phyloP scores from a whole-genome alignment of 2,113 vertebrate genomes.

The Aythya baeri region DNA sequence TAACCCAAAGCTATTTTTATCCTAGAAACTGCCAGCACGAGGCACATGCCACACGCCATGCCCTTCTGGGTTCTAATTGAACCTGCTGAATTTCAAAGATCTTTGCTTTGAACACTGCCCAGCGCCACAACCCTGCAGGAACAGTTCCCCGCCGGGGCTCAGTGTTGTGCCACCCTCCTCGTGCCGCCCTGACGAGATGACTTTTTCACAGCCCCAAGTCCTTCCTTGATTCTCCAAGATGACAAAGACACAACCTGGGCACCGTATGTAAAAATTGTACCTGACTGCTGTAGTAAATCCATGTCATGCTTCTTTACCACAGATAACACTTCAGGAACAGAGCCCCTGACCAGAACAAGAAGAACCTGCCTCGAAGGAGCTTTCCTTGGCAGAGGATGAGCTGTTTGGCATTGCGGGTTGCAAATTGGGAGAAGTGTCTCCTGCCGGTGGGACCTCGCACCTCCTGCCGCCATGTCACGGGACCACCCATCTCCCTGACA shows the following conservation, averaged over 20 bases:
- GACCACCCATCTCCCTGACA: neutral
- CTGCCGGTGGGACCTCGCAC: constrained; percentile 9
- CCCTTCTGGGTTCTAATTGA: neutral
- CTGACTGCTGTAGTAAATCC: constrained; percentile 52
- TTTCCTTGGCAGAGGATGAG: neutral
- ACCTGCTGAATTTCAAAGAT: neutral
- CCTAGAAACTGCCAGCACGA: neutral
- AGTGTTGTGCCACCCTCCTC: neutral
- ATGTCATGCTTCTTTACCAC: constrained; percentile 38
- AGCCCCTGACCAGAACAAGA: neutral
- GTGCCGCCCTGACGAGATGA: neutral
- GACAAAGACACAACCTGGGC: neutral
- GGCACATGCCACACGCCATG: neutral
- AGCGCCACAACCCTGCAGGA: constrained; percentile 4
- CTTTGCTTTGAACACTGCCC: constrained; percentile 2
- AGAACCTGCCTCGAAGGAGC: constrained; percentile 9
- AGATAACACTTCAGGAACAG: constrained; percentile 8
- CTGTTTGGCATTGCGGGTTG: neutral
- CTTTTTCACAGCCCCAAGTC: neutral
- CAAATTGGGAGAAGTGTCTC: constrained; percentile 45
- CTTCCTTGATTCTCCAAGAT: neutral
- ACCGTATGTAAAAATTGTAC: constrained; percentile 42
- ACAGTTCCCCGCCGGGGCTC: neutral
- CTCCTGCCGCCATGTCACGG: neutral
- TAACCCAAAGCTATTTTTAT: neutral